These are phyloP conservation scores for Dusona sp. DNA, from an alignment of 2,888 invertebrate species.

Conservation along the genomic window DNA sequence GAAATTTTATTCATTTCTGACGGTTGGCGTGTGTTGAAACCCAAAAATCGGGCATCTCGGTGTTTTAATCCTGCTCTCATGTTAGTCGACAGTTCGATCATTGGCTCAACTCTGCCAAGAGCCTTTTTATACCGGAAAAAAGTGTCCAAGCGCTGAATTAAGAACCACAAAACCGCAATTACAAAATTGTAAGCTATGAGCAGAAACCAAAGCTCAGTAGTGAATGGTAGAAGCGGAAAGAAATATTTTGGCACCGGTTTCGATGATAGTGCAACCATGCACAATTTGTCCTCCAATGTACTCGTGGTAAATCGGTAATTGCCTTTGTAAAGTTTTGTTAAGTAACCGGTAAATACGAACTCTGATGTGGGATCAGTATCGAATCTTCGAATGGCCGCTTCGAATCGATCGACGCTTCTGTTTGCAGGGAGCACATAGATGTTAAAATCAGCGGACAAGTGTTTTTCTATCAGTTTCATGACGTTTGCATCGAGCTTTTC, in stretches of 20 bases:
- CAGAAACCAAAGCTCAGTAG: constrained; percentile 70
- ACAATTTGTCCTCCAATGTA: constrained; percentile 73
- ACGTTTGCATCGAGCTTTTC: constrained; percentile 69
- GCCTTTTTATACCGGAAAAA: background rate
- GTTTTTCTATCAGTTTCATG: constrained; percentile 67
- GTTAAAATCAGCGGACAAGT: constrained; percentile 69
- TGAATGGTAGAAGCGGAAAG: constrained; percentile 75
- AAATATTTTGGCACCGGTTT: constrained; percentile 72
- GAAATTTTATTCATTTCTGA: background rate
- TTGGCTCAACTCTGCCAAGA: background rate
- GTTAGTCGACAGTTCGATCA: background rate
- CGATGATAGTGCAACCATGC: constrained; percentile 72
- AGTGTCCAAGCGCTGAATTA: constrained; percentile 51
- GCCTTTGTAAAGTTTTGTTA: constrained; percentile 69
- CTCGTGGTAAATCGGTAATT: constrained; percentile 70
- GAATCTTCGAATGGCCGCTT: constrained; percentile 64
- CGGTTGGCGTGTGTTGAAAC: background rate
- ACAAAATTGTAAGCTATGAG: constrained; percentile 70
- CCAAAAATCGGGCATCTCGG: background rate
- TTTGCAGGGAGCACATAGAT: constrained; percentile 49
- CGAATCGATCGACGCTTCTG: constrained; percentile 72
- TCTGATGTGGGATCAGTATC: constrained; percentile 63
- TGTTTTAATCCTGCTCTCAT: background rate
- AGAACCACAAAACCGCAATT: constrained; percentile 72
- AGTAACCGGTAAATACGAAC: constrained; percentile 72